These are phyloP conservation scores for Hirtodrosophila alboralis DNA, from an alignment of 2,888 invertebrate genomes.

Conservation along the genomic window DNA sequence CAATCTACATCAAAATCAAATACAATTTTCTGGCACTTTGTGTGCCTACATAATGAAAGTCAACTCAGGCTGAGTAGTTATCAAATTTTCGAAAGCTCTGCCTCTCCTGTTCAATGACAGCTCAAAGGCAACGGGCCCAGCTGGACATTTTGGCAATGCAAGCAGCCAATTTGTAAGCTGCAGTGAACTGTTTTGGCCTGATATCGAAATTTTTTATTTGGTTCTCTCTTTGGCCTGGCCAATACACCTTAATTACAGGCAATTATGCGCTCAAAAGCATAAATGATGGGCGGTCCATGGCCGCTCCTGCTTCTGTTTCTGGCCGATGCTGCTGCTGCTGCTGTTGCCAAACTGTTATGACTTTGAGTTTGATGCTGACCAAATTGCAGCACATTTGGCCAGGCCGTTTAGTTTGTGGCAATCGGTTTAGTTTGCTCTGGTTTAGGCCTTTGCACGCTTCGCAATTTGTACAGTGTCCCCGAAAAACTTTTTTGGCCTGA, in stretches of 20 bases:
- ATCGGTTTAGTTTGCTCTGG: constrained; percentile 43
- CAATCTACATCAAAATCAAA: constrained; percentile 24
- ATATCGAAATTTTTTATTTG: constrained; percentile 71
- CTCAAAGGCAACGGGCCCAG: constrained; percentile 64
- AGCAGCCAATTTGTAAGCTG: constrained; percentile 51
- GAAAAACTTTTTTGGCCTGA: constrained; percentile 59
- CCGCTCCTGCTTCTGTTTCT: constrained; percentile 6
- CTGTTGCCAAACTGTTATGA: constrained; percentile 67
- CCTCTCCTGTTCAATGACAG: constrained; percentile 59
- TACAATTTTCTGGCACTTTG: constrained; percentile 5
- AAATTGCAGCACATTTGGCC: constrained; percentile 61
- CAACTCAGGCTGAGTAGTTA: constrained; percentile 31
- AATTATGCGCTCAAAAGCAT: constrained; percentile 79
- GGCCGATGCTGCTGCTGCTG: constrained; percentile 1
- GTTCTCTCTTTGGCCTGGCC: constrained; percentile 35
- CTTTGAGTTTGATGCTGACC: constrained; percentile 62
- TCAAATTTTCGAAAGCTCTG: constrained; percentile 58
- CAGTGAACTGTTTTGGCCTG: constrained; percentile 26
- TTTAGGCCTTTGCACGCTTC: constrained; percentile 12
- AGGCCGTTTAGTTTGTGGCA: constrained; percentile 38
- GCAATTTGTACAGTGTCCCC: constrained; percentile 30
- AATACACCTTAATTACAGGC: constrained; percentile 78
- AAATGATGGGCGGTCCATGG: constrained; percentile 58
- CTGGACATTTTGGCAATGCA: constrained; percentile 43
- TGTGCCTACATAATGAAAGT: constrained; percentile 26